Base-by-base conservation (phyloP, 2,113 vertebrate species). In the Xiphophorus couchianus region DNA sequence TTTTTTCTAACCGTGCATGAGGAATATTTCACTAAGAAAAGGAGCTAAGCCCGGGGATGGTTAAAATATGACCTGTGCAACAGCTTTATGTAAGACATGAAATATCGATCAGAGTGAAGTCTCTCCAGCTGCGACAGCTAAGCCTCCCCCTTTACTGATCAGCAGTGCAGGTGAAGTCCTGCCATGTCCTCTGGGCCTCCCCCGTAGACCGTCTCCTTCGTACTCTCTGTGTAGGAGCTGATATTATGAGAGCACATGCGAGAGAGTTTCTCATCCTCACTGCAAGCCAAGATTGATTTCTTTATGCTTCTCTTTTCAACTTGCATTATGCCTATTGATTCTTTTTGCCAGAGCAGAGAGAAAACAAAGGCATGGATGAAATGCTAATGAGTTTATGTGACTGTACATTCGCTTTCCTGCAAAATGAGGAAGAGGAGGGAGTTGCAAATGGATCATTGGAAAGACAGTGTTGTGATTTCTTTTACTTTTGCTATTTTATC, bases 321-420 rank as follows among this genome's bases (percentile, higher is more conserved):
- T 78, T 75, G 77, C 74, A 71, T 83, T 76, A 79, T 78, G 27
- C 82, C 48, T 80, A 91, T 93, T 3, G 89, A 92, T 90, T 89
- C 65, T 76, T 78, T 58, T 86, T 1, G 39, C 63, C 6, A 71
- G 72, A 42, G 70, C 27, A 14, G 37, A 83, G 78, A 61, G 39
- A 79, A 78, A 84, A 73, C 51, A 42, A 19, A 73, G 65, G 71
- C 42, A 7, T n/a, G 54, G 74, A 39, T 82, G 74, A 87, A 84
- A 84, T 90, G 76, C 73, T 89, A 77, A 89, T 84, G 76, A 71
- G 78, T 84, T 81, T 80, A 82, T 83, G 77, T 79, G 77, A 82
- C 82, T 77, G 74, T 84, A 78, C 66, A 69, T 77, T 72, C 61
- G 29, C 61, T 62, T 37, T 75, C 60, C 71, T 69, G 77, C 28